These are phyloP conservation scores for Cossypha caffra DNA, from an alignment of 2,797 vertebrate species.

Conservation along the genomic window DNA sequence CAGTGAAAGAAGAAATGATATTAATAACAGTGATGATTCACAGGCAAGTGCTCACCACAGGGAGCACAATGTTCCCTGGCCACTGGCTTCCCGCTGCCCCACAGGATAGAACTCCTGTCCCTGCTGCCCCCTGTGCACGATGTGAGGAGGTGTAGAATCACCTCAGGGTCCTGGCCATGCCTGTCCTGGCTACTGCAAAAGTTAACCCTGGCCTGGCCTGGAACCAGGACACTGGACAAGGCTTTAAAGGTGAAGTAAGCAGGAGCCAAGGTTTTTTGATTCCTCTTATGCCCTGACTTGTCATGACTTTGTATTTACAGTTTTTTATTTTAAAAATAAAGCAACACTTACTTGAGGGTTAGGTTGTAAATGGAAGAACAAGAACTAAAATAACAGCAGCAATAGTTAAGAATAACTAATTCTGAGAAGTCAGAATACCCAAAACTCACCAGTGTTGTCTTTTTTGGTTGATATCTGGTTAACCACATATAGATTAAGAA, in stretches of 20 bases:
- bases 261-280: background rate
- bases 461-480: constrained; percentile 91
- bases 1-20: background rate
- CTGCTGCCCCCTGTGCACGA: background rate
- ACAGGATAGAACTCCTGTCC: background rate
- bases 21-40: background rate
- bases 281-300: background rate
- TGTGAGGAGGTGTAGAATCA: background rate
- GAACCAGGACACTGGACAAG: background rate
- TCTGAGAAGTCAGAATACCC: background rate
- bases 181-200: background rate
- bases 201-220: background rate
- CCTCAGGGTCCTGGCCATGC: background rate
- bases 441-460: constrained; percentile 77
- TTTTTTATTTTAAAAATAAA: background rate
- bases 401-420: background rate
- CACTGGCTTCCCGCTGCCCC: accelerated
- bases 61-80: background rate
- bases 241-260: background rate
- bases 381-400: background rate
- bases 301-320: background rate
- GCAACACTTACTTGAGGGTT: background rate
- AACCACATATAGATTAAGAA: constrained; percentile 89
- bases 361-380: background rate
- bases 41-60: background rate